Evolutionary conservation across 2,113 vertebrate species (phyloP), one percentile per base, ranked within the genome.

Genomic region (Protomyctophum bolini): DNA sequence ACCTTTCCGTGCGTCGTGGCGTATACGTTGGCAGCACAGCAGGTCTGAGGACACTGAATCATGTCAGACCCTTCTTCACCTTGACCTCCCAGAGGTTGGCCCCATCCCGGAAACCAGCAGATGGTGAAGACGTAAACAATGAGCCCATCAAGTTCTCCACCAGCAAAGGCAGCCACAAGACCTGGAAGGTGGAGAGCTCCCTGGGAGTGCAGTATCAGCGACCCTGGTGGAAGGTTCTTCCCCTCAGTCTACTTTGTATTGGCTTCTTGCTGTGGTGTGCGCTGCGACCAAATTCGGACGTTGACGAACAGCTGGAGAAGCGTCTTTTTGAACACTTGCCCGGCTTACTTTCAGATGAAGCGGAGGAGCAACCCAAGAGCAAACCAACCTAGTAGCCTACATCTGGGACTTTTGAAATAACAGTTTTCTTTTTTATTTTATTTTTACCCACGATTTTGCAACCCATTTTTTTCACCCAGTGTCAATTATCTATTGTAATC

Each of bases 111-210:
- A 51, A 9, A 6, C 47, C 84, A 54, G 78, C 70, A 1, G 63
- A 68, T 0, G 50, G 76, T 0, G 21, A 85, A 0, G 63, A 80
- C 15, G 75, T 57, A 0, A 58, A 54, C 0, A 7, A 45, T 1
- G 66, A 75, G 15, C 93, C 93, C 57, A 87, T 94, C 4, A 91
- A 90, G 83, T 94, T 94, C 79, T 90, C 92, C 58, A 91, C 85
- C 49, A 94, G 93, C n/a, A 91, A 89, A 75, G 93, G 83, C 72
- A 92, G 92, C 28, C 88, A 92, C 76, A 79, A 50, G 33, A 73
- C 59, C 1, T 94, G 93, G 93, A 92, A 62, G 2, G 92, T 94
- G 0, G 63, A 91, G 0, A 55, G 71, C 0, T 85, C 89, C 0
- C 8, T 94, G 72, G 93, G 92, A 9, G 90, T 81, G 54, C 64